These are phyloP conservation scores for Caradrina clavipalpis DNA, from an alignment of 2,888 invertebrate genomes.

Conservation along the genomic window DNA sequence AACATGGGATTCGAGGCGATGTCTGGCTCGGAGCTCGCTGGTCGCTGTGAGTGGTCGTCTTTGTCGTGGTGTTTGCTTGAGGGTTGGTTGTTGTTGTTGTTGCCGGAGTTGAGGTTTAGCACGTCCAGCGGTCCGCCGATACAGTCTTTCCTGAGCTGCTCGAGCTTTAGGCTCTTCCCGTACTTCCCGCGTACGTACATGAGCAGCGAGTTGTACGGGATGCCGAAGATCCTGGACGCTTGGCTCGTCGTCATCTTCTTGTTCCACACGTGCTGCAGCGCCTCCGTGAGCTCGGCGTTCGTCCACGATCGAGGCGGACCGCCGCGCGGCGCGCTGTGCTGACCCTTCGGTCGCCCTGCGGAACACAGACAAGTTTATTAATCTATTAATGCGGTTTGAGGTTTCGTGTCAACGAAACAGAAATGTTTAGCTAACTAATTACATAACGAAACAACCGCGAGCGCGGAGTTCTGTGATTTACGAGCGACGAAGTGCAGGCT, in stretches of 20 bases:
- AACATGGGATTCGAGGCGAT: slow-evolving; percentile 93
- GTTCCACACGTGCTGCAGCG: slow-evolving; percentile 98
- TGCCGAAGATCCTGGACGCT: slow-evolving; percentile 97
- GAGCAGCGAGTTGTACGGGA: slow-evolving; percentile 97
- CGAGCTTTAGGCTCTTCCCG: slow-evolving; percentile 97
- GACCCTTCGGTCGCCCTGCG: slow-evolving; percentile 96
- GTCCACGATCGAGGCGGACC: slow-evolving; percentile 98
- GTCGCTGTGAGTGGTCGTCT: slow-evolving; percentile 89
- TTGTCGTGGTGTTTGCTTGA: slow-evolving; percentile 91
- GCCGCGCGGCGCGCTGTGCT: slow-evolving; percentile 97
- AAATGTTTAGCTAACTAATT: slow-evolving; percentile 82
- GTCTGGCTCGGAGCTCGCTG: slow-evolving; percentile 93
- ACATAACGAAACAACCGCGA: slow-evolving; percentile 72
- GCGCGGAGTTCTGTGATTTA: slow-evolving; percentile 81
- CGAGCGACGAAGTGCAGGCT: slow-evolving; percentile 76
- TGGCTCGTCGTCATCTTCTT: slow-evolving; percentile 98
- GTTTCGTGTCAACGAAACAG: slow-evolving; percentile 71
- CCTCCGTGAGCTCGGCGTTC: slow-evolving; percentile 97
- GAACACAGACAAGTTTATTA: slow-evolving; percentile 54
- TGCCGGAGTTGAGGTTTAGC: slow-evolving; percentile 91
- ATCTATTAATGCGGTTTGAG: slow-evolving; percentile 51
- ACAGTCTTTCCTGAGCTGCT: slow-evolving; percentile 96
- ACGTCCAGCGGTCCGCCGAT: slow-evolving; percentile 95
- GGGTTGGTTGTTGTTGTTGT: slow-evolving; percentile 91
- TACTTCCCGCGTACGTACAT: slow-evolving; percentile 98